Evolutionary conservation across 2,797 vertebrate genomes (phyloP).

Genomic region (Tympanoctomys barrerae): DNA sequence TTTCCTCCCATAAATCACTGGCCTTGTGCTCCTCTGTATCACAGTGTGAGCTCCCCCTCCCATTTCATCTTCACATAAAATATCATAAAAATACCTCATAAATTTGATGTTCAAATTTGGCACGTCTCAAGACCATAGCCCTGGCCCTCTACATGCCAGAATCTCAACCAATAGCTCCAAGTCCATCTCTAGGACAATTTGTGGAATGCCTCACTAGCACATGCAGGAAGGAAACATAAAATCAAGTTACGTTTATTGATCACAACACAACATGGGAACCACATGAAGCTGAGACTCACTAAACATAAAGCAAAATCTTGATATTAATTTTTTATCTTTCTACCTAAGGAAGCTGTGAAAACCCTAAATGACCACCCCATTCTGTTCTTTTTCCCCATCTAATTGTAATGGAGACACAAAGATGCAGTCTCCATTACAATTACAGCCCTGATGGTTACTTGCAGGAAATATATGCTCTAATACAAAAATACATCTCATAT

Average conservation of each 20-base stretch:
- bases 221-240: background rate
- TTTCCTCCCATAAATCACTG: background rate
- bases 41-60: background rate
- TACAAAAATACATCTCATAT: background rate
- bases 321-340: background rate
- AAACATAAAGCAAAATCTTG: background rate
- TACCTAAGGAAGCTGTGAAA: background rate
- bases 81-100: conserved; percentile 1
- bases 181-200: background rate
- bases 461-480: background rate
- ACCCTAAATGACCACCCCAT: background rate
- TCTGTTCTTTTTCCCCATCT: background rate
- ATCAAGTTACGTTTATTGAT: background rate
- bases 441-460: background rate
- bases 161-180: background rate
- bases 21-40: background rate
- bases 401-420: background rate
- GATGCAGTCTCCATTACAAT: background rate
- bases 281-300: background rate
- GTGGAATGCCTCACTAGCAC: background rate
- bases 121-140: background rate
- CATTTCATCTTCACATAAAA: conserved; percentile 37
- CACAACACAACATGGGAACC: background rate
- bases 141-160: background rate
- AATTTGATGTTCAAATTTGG: conserved; percentile 27